phyloP scores from a whole-genome alignment of 2,797 vertebrate genomes.

The Neopelma chrysocephalum region DNA sequence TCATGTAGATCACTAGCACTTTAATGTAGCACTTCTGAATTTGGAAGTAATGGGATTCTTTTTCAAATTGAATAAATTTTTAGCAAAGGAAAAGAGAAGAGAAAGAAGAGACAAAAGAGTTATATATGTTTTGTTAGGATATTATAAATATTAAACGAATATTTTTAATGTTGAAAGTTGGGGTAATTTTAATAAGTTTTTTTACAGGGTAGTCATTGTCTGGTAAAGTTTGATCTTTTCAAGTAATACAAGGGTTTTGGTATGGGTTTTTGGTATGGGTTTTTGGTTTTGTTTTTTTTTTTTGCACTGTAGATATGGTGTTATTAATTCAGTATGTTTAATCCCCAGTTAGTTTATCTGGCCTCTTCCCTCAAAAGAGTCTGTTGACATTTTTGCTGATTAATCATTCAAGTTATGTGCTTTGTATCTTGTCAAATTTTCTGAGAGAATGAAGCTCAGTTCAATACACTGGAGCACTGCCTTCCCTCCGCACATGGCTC shows the following conservation, averaged over 20 bases:
- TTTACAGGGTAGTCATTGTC: not conserved
- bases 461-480: not conserved
- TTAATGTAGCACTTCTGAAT: not conserved
- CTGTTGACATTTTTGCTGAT: not conserved
- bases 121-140: not conserved
- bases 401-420: not conserved
- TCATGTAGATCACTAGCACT: not conserved
- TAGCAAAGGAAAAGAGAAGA: not conserved
- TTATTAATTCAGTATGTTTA: not conserved
- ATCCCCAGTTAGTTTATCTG: not conserved
- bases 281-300: fast-evolving
- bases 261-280: not conserved
- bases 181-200: not conserved
- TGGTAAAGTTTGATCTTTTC: not conserved
- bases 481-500: not conserved
- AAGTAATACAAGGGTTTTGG: not conserved
- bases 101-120: not conserved
- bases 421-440: not conserved
- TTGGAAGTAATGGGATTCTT: not conserved
- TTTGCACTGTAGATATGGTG: not conserved
- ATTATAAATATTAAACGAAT: not conserved
- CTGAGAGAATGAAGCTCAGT: not conserved
- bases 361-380: not conserved
- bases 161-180: not conserved
- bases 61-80: not conserved